These are phyloP conservation scores for Chaenodraco wilsoni DNA, from an alignment of 2,797 vertebrate genomes.

Conservation along the genomic window DNA sequence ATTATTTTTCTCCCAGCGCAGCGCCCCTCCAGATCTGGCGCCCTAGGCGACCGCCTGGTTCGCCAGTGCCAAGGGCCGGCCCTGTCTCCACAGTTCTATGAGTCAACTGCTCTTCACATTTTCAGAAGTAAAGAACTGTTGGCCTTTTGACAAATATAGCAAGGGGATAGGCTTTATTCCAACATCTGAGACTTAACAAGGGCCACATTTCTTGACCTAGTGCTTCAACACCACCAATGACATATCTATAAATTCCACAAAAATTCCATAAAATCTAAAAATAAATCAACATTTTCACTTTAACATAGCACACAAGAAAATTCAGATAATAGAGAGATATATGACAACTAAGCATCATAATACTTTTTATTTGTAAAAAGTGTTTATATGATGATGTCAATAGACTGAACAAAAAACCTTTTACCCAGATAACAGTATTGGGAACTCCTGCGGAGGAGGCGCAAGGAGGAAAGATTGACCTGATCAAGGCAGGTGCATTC, in stretches of 20 bases:
- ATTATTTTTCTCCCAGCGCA: too few species aligned
- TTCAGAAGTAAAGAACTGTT: background rate
- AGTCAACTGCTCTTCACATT: background rate
- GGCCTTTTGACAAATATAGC: too few species aligned
- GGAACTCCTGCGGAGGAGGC: constrained; percentile 92
- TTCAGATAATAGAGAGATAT: too few species aligned
- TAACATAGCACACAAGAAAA: background rate
- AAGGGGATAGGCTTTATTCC: too few species aligned
- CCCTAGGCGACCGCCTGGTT: too few species aligned
- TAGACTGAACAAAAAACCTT: constrained; percentile 5
- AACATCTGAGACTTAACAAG: too few species aligned
- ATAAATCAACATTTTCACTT: background rate
- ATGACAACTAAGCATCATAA: background rate
- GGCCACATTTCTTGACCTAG: too few species aligned
- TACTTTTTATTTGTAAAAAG: background rate
- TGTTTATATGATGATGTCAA: background rate
- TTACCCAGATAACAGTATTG: constrained; percentile 86
- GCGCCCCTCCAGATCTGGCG: too few species aligned
- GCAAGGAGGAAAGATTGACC: constrained; percentile 90
- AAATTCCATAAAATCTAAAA: too few species aligned
- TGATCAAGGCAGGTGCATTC: constrained; percentile 89
- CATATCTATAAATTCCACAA: background rate
- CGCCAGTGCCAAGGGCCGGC: too few species aligned
- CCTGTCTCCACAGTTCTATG: background rate
- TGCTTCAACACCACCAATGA: background rate